Percentiles rank a stretch among this genome's conserved stretches.
Evolutionary conservation across 2,888 invertebrate species (phyloP).

Genomic region (Cheilosia vernalis): DNA sequence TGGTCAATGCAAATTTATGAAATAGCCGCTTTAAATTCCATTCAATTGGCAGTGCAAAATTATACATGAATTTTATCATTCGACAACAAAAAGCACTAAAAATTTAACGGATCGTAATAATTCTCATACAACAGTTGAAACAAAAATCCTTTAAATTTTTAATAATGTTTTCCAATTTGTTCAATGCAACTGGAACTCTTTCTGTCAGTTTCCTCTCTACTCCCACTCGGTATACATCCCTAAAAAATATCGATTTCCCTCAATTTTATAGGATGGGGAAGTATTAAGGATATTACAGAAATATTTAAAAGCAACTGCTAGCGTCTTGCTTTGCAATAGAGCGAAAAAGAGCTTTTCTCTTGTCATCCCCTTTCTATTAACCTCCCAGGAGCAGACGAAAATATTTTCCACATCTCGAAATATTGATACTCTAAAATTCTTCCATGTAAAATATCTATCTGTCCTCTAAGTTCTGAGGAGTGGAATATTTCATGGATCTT

Average conservation of each 20-base stretch:
- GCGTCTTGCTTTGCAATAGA: neutral
- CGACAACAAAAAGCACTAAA: no score
- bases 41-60: no score
- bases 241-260: conserved; percentile 3
- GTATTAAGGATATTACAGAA: conserved; percentile 28
- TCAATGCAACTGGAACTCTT: neutral
- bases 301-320: neutral
- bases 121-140: neutral
- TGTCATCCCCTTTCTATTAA: neutral
- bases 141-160: neutral
- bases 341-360: neutral
- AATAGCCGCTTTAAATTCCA: no score
- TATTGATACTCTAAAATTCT: conserved; percentile 56
- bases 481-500: conserved; percentile 52
- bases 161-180: neutral
- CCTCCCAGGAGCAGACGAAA: conserved; percentile 15
- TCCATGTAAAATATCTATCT: conserved; percentile 43
- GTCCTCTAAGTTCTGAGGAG: conserved; percentile 32
- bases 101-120: no score
- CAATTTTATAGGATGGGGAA: conserved; percentile 5
- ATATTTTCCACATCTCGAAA: conserved; percentile 51
- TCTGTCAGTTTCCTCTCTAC: neutral
- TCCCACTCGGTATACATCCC: neutral
- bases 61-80: no score
- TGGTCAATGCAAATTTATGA: no score